Conservation (phyloP, 1,140 invertebrate species). For the Macrosteles quadrilineatus region DNA sequence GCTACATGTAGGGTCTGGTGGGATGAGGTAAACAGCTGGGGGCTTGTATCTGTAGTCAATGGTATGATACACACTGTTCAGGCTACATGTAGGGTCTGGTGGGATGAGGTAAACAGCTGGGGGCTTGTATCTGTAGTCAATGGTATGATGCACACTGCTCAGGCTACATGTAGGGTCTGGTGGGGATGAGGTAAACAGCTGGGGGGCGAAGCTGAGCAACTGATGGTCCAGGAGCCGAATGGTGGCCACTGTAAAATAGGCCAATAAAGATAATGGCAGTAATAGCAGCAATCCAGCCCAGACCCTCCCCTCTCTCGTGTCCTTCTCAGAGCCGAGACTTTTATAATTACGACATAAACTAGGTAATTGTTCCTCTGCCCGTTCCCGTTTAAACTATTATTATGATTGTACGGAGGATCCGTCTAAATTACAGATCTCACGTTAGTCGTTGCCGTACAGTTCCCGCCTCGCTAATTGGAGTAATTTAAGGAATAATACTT, state of each 20-base stretch:
- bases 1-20: no score
- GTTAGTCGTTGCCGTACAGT: no score
- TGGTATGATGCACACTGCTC: no score
- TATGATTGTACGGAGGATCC: not conserved
- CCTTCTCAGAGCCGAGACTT: not conserved
- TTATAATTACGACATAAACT: constrained; percentile 12
- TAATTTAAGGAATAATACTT: constrained; percentile 6
- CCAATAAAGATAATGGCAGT: constrained; percentile 8
- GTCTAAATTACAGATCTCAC: not conserved
- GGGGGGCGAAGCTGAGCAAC: not conserved
- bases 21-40: no score
- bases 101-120: no score
- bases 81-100: no score
- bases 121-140: no score
- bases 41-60: no score
- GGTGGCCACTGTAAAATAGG: constrained; percentile 9
- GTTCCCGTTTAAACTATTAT: constrained; percentile 9
- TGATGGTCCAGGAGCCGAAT: not conserved
- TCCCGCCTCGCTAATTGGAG: not conserved
- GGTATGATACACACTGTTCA: no score
- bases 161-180: no score
- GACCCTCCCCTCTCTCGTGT: not conserved
- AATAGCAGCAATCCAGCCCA: not conserved
- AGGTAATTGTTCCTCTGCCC: not conserved
- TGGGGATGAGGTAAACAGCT: not conserved